Percentiles rank a stretch among this genome's conserved stretches.
Conservation (phyloP, 2,797 vertebrate genomes). For the Crenuchus spilurus region DNA sequence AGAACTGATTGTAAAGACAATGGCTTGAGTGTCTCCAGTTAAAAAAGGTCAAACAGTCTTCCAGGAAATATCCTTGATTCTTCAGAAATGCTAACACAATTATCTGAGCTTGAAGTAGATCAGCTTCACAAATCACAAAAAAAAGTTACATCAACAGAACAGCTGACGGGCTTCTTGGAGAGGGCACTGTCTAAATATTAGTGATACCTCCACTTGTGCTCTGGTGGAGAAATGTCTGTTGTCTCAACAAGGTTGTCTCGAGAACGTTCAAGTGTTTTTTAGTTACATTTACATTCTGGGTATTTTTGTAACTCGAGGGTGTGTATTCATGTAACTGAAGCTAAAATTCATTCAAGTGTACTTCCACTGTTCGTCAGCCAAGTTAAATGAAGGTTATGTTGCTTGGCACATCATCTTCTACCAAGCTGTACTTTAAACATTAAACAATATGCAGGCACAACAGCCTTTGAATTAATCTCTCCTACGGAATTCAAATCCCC, state of each 20-base stretch:
- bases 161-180: constrained; percentile 12
- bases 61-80: not conserved
- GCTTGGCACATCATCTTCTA: constrained; percentile 63
- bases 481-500: constrained; percentile 40
- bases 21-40: not conserved
- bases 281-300: constrained; percentile 32
- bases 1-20: constrained; percentile 14
- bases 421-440: constrained; percentile 50
- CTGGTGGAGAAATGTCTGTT: not conserved
- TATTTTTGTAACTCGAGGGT: constrained; percentile 51
- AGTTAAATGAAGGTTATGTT: constrained; percentile 68
- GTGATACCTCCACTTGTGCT: constrained; percentile 26
- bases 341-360: constrained; percentile 59
- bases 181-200: constrained; percentile 46
- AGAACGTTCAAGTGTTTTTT: constrained; percentile 29
- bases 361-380: constrained; percentile 67
- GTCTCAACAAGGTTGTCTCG: constrained; percentile 4
- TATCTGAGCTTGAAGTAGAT: constrained; percentile 14
- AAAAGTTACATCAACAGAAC: constrained; percentile 23
- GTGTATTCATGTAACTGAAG: constrained; percentile 50
- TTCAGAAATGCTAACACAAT: constrained; percentile 29
- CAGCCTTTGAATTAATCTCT: constrained; percentile 48
- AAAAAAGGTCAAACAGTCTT: constrained; percentile 4
- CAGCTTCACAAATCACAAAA: constrained; percentile 11
- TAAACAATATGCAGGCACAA: constrained; percentile 46